phyloP scores from a whole-genome alignment of 2,888 invertebrate species.

The Aporophyla nigra region DNA sequence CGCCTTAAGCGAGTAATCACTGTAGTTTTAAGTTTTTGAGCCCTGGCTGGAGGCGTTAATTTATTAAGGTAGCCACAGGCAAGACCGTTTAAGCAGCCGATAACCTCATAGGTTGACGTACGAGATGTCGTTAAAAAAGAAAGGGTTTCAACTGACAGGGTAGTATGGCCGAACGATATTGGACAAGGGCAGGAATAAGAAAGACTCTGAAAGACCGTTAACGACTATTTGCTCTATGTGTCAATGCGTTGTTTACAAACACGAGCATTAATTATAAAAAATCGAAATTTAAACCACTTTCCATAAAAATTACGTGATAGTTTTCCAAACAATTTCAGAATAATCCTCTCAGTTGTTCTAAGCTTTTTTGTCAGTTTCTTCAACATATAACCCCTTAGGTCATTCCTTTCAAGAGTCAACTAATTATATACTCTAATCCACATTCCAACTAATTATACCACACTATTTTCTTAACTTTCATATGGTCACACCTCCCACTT shows the following conservation, averaged over 20 bases:
- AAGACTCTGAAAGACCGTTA: background rate
- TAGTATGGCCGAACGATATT: background rate
- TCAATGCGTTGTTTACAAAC: background rate
- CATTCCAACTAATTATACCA: constrained; percentile 28
- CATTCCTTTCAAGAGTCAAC: constrained; percentile 16
- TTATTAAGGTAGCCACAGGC: too few relatives aligned
- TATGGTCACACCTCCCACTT: background rate
- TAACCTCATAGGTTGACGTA: too few relatives aligned
- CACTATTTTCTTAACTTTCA: constrained; percentile 46
- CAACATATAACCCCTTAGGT: constrained; percentile 38
- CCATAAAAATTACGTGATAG: background rate
- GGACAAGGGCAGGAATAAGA: background rate
- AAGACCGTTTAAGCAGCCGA: too few relatives aligned
- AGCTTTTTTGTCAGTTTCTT: constrained; percentile 43
- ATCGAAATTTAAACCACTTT: background rate
- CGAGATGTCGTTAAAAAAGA: too few relatives aligned
- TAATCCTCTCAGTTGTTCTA: constrained; percentile 37
- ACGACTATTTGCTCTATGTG: too few relatives aligned
- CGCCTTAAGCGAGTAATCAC: too few relatives aligned
- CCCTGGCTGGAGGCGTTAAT: too few relatives aligned
- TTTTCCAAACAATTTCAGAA: constrained; percentile 32
- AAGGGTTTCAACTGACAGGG: too few relatives aligned
- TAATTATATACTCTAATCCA: constrained; percentile 31
- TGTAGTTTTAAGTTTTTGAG: too few relatives aligned
- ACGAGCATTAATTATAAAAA: too few relatives aligned